Conservation (phyloP, 53 echinoderm and acorn worm genomes). For the Patiria pectinifera region DNA sequence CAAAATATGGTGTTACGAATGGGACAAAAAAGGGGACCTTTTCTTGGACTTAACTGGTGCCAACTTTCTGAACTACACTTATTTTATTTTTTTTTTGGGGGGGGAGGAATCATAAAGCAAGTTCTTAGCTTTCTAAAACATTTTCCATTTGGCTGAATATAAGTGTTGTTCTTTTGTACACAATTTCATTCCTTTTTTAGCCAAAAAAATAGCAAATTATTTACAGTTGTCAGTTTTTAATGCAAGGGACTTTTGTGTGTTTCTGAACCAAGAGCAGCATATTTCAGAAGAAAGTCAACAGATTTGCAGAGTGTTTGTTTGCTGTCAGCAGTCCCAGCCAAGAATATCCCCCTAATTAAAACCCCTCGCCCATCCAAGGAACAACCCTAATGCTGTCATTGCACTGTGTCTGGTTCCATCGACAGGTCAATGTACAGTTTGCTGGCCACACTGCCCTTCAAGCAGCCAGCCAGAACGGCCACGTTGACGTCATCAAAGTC, state of each 20-base stretch:
- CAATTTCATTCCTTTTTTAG: no score
- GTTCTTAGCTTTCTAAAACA: no score
- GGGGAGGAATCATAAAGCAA: no score
- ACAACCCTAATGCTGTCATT: background rate
- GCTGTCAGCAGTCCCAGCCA: background rate
- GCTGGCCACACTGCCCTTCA: conserved; percentile 98
- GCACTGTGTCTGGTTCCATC: background rate
- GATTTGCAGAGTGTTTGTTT: background rate
- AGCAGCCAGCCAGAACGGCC: conserved; percentile 99
- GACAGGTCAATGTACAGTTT: conserved; percentile 95
- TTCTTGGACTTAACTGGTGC: no score
- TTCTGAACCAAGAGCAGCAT: background rate
- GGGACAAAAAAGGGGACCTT: no score
- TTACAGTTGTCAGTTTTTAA: background rate
- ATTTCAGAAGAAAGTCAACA: background rate
- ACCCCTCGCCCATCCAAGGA: background rate
- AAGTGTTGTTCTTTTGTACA: no score
- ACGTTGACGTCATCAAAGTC: conserved; percentile 91
- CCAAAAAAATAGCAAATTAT: background rate
- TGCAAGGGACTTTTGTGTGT: background rate
- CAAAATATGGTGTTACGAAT: no score
- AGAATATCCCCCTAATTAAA: background rate
- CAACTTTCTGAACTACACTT: no score
- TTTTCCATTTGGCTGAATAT: no score
- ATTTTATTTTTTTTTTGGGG: no score